Conservation (phyloP, 2,797 vertebrate genomes). For the Oryzias sinensis region DNA sequence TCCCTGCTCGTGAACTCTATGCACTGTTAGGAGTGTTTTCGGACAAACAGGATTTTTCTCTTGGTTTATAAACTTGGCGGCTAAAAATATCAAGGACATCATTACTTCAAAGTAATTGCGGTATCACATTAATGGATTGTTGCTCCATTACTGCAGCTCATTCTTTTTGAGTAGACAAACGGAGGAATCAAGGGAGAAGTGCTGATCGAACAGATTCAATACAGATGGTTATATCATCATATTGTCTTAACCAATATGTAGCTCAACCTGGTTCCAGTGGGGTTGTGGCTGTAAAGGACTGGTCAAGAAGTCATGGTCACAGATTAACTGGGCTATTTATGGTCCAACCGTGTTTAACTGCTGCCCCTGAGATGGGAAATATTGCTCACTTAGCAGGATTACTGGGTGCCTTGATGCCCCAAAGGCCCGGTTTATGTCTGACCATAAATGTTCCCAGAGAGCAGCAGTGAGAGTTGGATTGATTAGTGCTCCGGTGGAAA, state of each 20-base stretch:
- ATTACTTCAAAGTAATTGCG: conserved; percentile 24
- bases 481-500: conserved; percentile 79
- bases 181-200: conserved; percentile 17
- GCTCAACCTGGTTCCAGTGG: conserved; percentile 55
- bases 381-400: conserved; percentile 86
- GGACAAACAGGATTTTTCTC: conserved; percentile 44
- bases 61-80: conserved; percentile 41
- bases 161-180: conserved; percentile 26
- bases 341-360: conserved; percentile 74
- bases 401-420: conserved; percentile 84
- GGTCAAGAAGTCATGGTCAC: conserved; percentile 74
- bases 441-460: conserved; percentile 85
- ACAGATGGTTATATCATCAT: conserved; percentile 52
- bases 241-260: conserved; percentile 60
- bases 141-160: conserved; percentile 24
- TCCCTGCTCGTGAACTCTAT: conserved; percentile 9
- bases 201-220: conserved; percentile 23
- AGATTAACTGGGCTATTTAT: conserved; percentile 84
- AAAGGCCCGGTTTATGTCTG: conserved; percentile 84
- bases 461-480: conserved; percentile 78
- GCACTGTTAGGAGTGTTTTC: conserved; percentile 12
- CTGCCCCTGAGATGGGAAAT: conserved; percentile 81
- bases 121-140: conserved; percentile 39
- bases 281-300: conserved; percentile 60
- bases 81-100: conserved; percentile 28